Evolutionary conservation across 2,797 vertebrate genomes (phyloP).

Genomic region (Halcyon chelicuti): DNA sequence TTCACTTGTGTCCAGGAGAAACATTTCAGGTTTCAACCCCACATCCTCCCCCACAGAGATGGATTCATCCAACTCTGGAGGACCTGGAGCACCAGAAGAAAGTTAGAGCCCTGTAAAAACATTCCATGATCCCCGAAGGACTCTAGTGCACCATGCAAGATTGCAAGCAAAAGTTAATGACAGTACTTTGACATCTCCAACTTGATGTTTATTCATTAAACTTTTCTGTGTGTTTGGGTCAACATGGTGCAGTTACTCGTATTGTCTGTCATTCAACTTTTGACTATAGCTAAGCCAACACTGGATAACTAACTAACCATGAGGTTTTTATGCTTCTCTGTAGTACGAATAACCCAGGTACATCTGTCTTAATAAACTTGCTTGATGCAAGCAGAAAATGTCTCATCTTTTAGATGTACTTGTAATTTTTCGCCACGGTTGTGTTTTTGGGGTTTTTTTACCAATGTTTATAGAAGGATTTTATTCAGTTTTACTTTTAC

Average conservation of each 20-base stretch:
- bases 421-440: background rate
- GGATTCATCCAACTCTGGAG: background rate
- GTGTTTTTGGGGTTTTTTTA: background rate
- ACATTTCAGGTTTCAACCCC: background rate
- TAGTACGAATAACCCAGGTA: slow-evolving; percentile 42
- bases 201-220: slow-evolving; percentile 5
- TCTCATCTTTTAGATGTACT: background rate
- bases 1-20: background rate
- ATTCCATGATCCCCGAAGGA: background rate
- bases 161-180: background rate
- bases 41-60: no score
- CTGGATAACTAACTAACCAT: background rate
- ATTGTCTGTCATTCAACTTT: slow-evolving; percentile 31
- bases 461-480: background rate
- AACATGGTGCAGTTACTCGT: background rate
- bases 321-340: slow-evolving; percentile 21
- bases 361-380: slow-evolving; percentile 2
- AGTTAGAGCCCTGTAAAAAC: background rate
- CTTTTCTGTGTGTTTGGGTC: background rate
- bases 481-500: background rate
- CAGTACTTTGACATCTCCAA: background rate
- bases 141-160: background rate
- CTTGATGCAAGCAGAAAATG: background rate
- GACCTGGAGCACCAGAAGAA: background rate
- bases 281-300: slow-evolving; percentile 36